Percentiles rank a stretch among this genome's conserved stretches.
These are phyloP conservation scores for Pseudorectes ferrugineus DNA, from an alignment of 2,113 vertebrate genomes.

Conservation along the genomic window DNA sequence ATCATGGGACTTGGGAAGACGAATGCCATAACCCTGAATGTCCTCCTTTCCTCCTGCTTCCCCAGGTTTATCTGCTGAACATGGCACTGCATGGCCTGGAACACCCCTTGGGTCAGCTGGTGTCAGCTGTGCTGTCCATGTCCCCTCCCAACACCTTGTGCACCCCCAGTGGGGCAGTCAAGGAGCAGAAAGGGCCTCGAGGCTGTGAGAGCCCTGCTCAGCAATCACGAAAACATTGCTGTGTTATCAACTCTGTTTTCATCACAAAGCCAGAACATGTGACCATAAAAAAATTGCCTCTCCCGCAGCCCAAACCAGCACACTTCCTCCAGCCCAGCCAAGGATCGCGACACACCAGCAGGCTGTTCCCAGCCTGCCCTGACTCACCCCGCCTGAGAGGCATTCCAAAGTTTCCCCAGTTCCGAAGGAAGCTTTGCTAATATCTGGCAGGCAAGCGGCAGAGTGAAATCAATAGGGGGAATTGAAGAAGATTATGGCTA, in stretches of 20 bases:
- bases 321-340: neutral
- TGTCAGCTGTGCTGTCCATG: neutral
- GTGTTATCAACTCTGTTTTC: neutral
- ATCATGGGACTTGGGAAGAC: neutral
- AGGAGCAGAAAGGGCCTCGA: neutral
- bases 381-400: neutral
- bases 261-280: neutral
- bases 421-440: neutral
- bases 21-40: rapidly evolving
- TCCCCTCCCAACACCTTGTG: neutral
- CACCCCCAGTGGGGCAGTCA: neutral
- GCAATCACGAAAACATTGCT: neutral
- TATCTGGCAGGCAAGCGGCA: slow-evolving; percentile 7
- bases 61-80: neutral
- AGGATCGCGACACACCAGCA: neutral
- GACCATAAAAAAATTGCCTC: neutral
- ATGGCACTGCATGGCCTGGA: rapidly evolving
- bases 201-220: neutral
- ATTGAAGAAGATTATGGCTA: slow-evolving; percentile 31
- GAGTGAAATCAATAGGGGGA: slow-evolving; percentile 34
- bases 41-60: neutral
- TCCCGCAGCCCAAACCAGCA: neutral
- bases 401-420: neutral
- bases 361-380: neutral
- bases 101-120: neutral